Evolutionary conservation across 2,888 invertebrate species (phyloP), one percentile per base, ranked within the genome.

Genomic region (Nesidiocoris tenuis): DNA sequence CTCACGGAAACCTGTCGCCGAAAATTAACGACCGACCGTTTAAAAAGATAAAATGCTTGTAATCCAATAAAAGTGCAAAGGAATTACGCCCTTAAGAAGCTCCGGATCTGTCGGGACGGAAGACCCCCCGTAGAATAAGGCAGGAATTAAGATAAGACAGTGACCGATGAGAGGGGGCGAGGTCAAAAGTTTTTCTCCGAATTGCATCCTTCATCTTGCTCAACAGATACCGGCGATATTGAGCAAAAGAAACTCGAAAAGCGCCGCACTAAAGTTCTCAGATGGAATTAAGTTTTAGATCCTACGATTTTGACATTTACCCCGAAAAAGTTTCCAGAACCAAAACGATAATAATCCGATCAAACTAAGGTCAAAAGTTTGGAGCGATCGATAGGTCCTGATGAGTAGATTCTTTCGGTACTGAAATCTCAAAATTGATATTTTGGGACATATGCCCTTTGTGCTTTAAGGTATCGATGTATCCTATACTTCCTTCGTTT

Each of bases 101-200:
- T 65, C 65, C 25, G 39, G 39, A 39, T 39, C 39, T 19, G 65
- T 12, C n/a, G 39, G 19, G 39, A 24, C 19, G 24, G 64, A 24
- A 25, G 64, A n/a, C n/a, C n/a, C n/a, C n/a, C n/a, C 24, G 64
- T 16, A 21, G 23, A 24, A 21, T 7, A 19, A 64, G 54, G 21
- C 18, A 65, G 65, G 65, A 65, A 65, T 65, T 25, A 65, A 65
- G 65, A 65, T 65, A 65, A 39, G 65, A 65, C 65, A 65, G 65
- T 65, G 65, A 65, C 65, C 65, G 65, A 65, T 65, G 65, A 25
- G 39, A 39, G n/a, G n/a, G n/a, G n/a, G n/a, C n/a, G n/a, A 39
- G 39, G 39, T 39, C 39, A 39, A 39, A 39, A 39, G 39, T 39
- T 39, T 39, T 39, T 39, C 39, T 39, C 39, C 39, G 39, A 39